Conservation (phyloP, 2,113 vertebrate species). For the Hemiprocne comata region DNA sequence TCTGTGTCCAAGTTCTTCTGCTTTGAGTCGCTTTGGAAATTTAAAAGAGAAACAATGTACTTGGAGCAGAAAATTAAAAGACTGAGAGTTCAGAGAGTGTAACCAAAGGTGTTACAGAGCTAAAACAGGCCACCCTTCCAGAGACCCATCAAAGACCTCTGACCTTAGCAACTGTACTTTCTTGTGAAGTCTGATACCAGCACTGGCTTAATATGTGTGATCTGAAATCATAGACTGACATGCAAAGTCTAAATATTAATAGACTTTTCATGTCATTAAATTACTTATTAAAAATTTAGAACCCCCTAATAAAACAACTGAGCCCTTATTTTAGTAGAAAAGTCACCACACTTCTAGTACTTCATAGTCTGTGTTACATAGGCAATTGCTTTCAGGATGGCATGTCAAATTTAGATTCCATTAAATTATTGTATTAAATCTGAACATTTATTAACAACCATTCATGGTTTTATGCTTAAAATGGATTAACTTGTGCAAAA, state of each 20-base stretch:
- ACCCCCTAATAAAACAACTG: background rate
- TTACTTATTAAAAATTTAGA: background rate
- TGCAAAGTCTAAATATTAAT: background rate
- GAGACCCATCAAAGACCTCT: background rate
- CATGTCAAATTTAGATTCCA: background rate
- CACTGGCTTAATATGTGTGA: background rate
- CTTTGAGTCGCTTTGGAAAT: background rate
- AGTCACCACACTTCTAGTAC: background rate
- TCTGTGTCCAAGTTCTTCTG: background rate
- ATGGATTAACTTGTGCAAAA: background rate
- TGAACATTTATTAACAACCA: background rate
- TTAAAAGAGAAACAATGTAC: background rate
- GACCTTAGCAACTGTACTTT: background rate
- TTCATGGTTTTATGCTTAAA: background rate
- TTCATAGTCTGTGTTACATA: background rate
- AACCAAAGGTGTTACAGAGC: background rate
- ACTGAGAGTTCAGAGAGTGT: background rate
- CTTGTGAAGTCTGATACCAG: background rate
- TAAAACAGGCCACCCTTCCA: background rate
- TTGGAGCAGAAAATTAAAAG: background rate
- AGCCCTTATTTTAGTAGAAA: background rate
- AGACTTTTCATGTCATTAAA: background rate
- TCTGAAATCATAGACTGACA: background rate
- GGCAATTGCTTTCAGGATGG: background rate
- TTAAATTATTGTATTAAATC: background rate